Base-by-base conservation (phyloP, 2,888 invertebrate genomes). In the Aphidoletes aphidimyza region DNA sequence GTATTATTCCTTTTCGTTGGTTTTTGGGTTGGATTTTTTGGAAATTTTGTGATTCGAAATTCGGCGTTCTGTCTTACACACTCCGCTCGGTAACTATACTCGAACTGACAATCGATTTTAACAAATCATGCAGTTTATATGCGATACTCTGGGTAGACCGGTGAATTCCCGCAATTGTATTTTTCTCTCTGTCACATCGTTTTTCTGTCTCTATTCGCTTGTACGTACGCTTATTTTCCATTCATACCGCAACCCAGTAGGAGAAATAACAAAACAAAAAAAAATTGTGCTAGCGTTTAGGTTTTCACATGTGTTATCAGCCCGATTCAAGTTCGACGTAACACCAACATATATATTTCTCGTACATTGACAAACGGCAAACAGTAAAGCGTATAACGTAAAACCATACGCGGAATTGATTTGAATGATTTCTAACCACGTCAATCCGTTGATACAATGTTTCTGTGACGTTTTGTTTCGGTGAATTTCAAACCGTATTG, bases 161-260 rank as follows among this genome's bases (percentile, higher is more conserved):
- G 69, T 69, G 69, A 69, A 69, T 69, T 69, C 69, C 69, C 69
- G 69, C 34, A 69, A 30, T 30, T 69, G 26, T 69, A n/a, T 69
- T 69, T 69, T 26, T 30, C 14, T n/a, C 17, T 26, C 54, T 54
- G 26, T 26, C n/a, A n/a, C n/a, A n/a, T 26, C 26, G 17, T 54
- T n/a, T n/a, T 19, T n/a, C 54, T 26, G 17, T 54, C 54, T 69
- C 34, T 69, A 3, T 54, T 22, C 5, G 2, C 26, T 26, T 26
- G n/a, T 54, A 42, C 42, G 14, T 14, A 6, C 42, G 42, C 14
- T 42, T 42, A 6, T 30, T 69, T 69, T n/a, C n/a, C 69, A 69
- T 14, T 17, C 8, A 14, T 14, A 6, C 8, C 14, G 42, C 42
- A 42, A 42, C 14, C 42, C 6, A 9, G 14, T 14, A 42, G 6